A percentile compares a stretch with the other conserved stretches of the same genome.
phyloP scores from a whole-genome alignment of 2,797 vertebrate genomes.

The Varecia variegata region DNA sequence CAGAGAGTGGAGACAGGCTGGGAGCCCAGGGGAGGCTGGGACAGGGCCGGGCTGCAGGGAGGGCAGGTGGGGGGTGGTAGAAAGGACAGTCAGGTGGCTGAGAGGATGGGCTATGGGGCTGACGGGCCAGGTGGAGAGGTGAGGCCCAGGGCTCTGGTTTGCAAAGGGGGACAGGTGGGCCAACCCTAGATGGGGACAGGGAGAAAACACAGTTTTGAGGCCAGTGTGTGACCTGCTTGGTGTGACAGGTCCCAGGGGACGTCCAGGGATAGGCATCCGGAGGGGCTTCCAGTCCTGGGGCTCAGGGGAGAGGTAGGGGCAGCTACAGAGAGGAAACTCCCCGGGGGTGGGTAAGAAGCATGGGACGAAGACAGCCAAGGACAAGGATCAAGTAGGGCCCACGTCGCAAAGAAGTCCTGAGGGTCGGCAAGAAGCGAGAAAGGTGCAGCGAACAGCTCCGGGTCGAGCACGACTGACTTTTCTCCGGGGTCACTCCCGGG shows the following conservation, averaged over 20 bases:
- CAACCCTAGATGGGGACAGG: neutral
- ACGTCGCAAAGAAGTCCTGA: neutral
- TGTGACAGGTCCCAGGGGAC: neutral
- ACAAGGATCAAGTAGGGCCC: neutral
- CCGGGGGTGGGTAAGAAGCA: neutral
- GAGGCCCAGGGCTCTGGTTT: neutral
- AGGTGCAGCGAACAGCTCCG: rapidly evolving
- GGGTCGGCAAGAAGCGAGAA: neutral
- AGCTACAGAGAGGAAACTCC: neutral
- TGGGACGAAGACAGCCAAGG: neutral
- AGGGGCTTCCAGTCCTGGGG: too few relatives aligned
- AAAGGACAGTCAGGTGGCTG: neutral
- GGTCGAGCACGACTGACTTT: rapidly evolving
- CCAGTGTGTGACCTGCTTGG: rapidly evolving
- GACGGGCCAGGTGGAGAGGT: neutral
- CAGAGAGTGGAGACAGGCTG: too few relatives aligned
- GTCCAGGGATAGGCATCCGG: neutral
- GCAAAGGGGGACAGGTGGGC: neutral
- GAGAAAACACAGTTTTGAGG: neutral
- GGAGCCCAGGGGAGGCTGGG: neutral
- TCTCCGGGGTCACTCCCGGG: neutral
- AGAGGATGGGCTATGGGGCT: neutral
- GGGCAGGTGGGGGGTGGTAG: neutral
- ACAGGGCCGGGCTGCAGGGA: neutral
- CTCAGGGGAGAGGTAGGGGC: neutral